A percentile compares a stretch with the other conserved stretches of the same genome.
Evolutionary conservation across 2,888 invertebrate genomes (phyloP).

Genomic region (Deroplatys truncata): DNA sequence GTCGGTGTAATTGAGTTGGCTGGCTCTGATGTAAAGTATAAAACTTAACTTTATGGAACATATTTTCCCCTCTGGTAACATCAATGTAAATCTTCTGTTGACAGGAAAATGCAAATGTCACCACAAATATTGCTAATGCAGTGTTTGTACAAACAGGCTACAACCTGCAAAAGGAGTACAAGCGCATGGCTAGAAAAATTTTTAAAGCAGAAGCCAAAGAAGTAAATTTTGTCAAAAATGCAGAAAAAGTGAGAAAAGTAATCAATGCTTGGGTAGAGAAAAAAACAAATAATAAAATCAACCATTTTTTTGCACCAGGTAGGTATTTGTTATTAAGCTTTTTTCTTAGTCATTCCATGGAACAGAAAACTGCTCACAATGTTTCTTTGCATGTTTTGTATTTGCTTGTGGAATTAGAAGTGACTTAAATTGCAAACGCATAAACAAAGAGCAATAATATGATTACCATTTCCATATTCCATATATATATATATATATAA

Average conservation of each 20-base stretch:
- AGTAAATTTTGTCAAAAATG: slow-evolving; percentile 56
- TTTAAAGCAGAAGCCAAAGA: slow-evolving; percentile 62
- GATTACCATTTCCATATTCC: no score
- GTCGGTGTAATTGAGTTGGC: no score
- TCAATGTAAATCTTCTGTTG: background rate
- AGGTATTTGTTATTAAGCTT: background rate
- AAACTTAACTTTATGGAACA: no score
- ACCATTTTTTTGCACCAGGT: slow-evolving; percentile 62
- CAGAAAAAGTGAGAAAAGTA: slow-evolving; percentile 45
- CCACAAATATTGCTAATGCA: slow-evolving; percentile 24
- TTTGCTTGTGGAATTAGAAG: no score
- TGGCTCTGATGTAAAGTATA: no score
- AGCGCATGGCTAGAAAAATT: slow-evolving; percentile 50
- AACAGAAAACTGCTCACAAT: no score
- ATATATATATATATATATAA: no score
- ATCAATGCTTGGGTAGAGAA: slow-evolving; percentile 80
- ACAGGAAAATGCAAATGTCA: background rate
- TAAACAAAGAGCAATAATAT: no score
- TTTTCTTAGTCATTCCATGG: no score
- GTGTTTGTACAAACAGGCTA: slow-evolving; percentile 16
- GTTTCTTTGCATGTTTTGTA: no score
- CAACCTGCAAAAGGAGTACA: slow-evolving; percentile 11
- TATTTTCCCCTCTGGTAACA: no score
- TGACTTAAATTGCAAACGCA: no score
- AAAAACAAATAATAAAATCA: slow-evolving; percentile 78